These are phyloP conservation scores for Lucinisca nassula DNA, from an alignment of 2,888 invertebrate species.

Conservation along the genomic window DNA sequence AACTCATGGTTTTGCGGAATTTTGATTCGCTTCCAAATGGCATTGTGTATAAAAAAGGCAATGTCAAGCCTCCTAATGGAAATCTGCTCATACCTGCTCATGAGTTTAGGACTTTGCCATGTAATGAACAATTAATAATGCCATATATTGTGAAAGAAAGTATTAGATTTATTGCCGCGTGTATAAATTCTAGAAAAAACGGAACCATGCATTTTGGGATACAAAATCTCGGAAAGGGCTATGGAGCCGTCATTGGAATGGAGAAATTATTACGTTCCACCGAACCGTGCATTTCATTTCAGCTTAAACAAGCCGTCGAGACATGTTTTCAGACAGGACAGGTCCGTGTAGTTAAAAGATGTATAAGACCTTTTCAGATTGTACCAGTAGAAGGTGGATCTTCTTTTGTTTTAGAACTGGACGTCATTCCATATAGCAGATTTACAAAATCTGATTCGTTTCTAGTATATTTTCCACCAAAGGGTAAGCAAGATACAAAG, in stretches of 20 bases:
- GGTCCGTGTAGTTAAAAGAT: not conserved
- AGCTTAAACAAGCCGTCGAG: not conserved
- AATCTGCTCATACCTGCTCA: conserved; percentile 13
- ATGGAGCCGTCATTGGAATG: not conserved
- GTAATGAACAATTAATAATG: not conserved
- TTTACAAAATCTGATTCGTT: not conserved
- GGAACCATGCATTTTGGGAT: not conserved
- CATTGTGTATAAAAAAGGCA: not conserved
- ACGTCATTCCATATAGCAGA: not conserved
- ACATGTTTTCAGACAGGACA: not conserved
- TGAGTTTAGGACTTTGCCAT: not conserved
- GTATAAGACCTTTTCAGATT: not conserved
- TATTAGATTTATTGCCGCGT: not conserved
- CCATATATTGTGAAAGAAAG: not conserved
- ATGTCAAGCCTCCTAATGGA: not conserved
- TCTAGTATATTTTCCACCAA: not conserved
- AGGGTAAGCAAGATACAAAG: not conserved
- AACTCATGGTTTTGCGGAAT: not conserved
- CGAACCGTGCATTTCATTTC: not conserved
- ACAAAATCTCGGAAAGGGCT: not conserved
- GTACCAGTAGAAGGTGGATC: not conserved
- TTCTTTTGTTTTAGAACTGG: not conserved
- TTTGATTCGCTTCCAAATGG: conserved; percentile 19
- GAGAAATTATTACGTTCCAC: not conserved
- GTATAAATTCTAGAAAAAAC: not conserved